Evolutionary conservation across 2,113 vertebrate genomes (phyloP).

Genomic region (Myrmecophaga tridactyla): DNA sequence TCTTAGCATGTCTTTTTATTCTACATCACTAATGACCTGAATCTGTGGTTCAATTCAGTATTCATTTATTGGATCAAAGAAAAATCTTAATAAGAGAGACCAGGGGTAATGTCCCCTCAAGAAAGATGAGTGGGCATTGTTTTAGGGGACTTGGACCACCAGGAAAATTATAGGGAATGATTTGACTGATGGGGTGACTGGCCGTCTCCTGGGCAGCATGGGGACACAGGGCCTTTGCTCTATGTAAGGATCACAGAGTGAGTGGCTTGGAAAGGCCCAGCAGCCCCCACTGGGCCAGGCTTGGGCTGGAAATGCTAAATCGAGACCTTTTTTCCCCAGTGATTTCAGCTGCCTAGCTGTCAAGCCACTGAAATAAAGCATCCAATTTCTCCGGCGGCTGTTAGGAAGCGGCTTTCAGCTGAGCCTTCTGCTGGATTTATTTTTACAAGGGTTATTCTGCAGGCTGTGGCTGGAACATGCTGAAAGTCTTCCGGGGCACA

Average conservation of each 20-base stretch:
- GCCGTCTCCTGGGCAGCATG: neutral
- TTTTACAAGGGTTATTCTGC: slow-evolving; percentile 46
- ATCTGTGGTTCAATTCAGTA: neutral
- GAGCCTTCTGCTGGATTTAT: slow-evolving; percentile 32
- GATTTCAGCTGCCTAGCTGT: neutral
- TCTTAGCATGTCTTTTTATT: neutral
- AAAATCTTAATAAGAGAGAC: neutral
- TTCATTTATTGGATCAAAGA: neutral
- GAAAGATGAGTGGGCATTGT: rapidly evolving
- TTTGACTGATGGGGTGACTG: neutral
- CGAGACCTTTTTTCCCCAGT: neutral
- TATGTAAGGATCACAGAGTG: rapidly evolving
- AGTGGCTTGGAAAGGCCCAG: neutral
- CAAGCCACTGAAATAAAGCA: slow-evolving; percentile 27
- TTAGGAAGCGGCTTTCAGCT: slow-evolving; percentile 25
- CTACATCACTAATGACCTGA: too few relatives aligned
- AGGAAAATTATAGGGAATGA: neutral
- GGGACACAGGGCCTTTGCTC: too few relatives aligned
- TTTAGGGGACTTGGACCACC: neutral
- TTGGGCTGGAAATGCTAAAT: neutral
- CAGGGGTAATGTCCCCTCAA: neutral
- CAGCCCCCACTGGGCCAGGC: too few relatives aligned
- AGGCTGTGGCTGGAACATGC: neutral
- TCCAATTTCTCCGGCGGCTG: slow-evolving; percentile 48
- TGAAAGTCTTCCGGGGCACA: neutral